Conservation (phyloP, 1,140 invertebrate genomes). For the Lasaia peninsularis region DNA sequence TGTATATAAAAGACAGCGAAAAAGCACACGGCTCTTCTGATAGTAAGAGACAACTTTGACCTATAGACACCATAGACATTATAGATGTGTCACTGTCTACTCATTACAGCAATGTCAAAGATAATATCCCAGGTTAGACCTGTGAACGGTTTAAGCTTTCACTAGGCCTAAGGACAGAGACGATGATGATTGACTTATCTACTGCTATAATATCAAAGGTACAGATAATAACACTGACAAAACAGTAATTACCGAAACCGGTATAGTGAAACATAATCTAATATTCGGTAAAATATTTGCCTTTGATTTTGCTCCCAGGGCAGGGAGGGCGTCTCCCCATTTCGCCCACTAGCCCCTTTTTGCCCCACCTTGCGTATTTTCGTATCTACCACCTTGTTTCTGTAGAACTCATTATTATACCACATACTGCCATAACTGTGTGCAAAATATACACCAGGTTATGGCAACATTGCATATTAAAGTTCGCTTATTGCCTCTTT, state of each 20-base stretch:
- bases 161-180: too few relatives aligned
- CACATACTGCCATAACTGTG: slow-evolving; percentile 19
- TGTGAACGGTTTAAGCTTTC: too few relatives aligned
- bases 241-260: background rate
- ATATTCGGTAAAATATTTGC: slow-evolving; percentile 26
- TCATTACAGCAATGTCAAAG: too few relatives aligned
- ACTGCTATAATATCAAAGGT: too few relatives aligned
- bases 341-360: slow-evolving; percentile 12
- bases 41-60: too few relatives aligned
- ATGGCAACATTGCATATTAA: slow-evolving; percentile 5
- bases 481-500: background rate
- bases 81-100: too few relatives aligned
- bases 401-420: slow-evolving; percentile 31
- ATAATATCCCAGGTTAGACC: too few relatives aligned
- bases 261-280: background rate
- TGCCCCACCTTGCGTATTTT: slow-evolving; percentile 27
- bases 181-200: too few relatives aligned
- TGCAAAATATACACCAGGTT: background rate
- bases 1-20: too few relatives aligned
- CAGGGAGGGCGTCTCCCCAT: slow-evolving; percentile 17
- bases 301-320: slow-evolving; percentile 43
- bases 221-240: background rate
- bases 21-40: too few relatives aligned
- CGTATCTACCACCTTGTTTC: slow-evolving; percentile 21
- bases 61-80: too few relatives aligned